Evolutionary conservation across 1,140 invertebrate genomes (phyloP), one percentile per base, ranked within the genome.

Genomic region (Tetramorium parvispinum): DNA sequence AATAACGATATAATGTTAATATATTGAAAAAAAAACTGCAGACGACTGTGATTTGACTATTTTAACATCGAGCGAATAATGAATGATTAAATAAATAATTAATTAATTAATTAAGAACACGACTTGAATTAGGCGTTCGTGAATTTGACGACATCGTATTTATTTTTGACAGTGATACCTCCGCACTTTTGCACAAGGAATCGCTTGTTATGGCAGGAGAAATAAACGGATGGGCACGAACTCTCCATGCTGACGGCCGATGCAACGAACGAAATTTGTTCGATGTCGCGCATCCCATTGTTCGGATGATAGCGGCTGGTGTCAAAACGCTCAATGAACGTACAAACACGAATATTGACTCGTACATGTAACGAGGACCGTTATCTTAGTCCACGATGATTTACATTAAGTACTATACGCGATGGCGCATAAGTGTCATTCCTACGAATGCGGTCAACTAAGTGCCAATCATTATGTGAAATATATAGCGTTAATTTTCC

Each of bases 121-220:
- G 32, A 65, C 27, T n/a, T 16, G 24, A 40, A n/a, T 32, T 76
- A 43, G 49, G 13, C 46, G 21, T 70, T 46, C 76, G 83, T 86
- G 8, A 68, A 65, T 85, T 89, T 89, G 70, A 86, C 85, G 78
- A 71, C 79, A 83, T 71, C 43, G 59, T 88, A 82, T 85, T 91
- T 88, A 24, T 87, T 85, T 88, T 88, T 81, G 87, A 87, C 87
- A 87, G 85, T 87, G 83, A 91, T 77, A 70, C 85, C 70, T 46
- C 76, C 88, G 46, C 37, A 89, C 81, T 85, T 89, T 89, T 61
- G 79, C 63, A 27, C 88, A 85, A 66, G 73, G 87, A 89, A 82
- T 49, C 88, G 77, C 88, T 89, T 78, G 65, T 73, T 87, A 89
- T 37, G 88, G 85, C 77, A 51, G 77, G 68, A 70, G 88, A 82